Evolutionary conservation across 2,797 vertebrate genomes (phyloP), one percentile per base, ranked within the genome.

Genomic region (Rhyacichthys aspro): DNA sequence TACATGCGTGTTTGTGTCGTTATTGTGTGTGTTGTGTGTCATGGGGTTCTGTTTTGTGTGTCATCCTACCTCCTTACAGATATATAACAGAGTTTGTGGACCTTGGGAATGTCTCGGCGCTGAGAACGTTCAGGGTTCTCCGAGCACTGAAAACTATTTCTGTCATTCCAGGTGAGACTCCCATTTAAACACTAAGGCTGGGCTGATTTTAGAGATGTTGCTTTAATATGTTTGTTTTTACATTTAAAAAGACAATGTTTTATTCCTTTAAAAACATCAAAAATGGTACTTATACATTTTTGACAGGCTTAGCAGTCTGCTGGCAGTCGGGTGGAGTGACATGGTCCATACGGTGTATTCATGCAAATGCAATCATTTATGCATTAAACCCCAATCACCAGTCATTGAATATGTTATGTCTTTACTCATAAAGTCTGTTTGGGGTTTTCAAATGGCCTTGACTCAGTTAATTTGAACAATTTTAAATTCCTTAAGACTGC

Each of bases 31-130:
- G 94, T 96, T 79, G 94, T 93, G 96, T 95, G 95, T 98, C 94
- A 96, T 92, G 82, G 94, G 94, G 94, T 94, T 96, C 93, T 98
- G 95, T 96, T 95, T 92, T 96, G 94, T 98, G 95, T 96, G 94
- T 98, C 94, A 94, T 95, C 96, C 97, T 95, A 94, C 96, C 96
- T 94, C 87, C 78, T 93, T 98, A 90, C 96, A 99, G 98, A 97
- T 99, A 99, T 96, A 90, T 99, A 94, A 99, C 98, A 96, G 96
- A 98, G 94, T 99, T 99, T 98, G 97, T 99, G 96, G 98, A 99
- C 94, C 96, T 99, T 91, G 98, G 98, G 89, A 99, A 99, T 97
- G 97, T 99, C 92, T 99, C 97, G 93, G 98, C 97, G 93, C 94
- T 99, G 94, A 98, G 97, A 98, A 99, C 98, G 91, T 99, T 99